A percentile compares a stretch with the other conserved stretches of the same genome.
These are phyloP conservation scores for Trogon melanurus DNA, from an alignment of 2,113 vertebrate species.

Conservation along the genomic window DNA sequence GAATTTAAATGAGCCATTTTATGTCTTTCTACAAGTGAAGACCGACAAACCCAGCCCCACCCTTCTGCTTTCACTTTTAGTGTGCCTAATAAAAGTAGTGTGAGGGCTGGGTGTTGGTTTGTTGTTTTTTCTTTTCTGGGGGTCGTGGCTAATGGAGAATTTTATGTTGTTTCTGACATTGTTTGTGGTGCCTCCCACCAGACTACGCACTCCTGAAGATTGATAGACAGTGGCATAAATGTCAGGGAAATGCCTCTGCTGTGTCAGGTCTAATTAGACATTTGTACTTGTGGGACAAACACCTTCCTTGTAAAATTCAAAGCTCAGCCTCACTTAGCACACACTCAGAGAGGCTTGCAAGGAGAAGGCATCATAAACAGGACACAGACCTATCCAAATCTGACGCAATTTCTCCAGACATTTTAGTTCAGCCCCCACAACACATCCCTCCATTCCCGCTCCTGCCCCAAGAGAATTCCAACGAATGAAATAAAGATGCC, in stretches of 20 bases:
- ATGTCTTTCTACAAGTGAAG: conserved; percentile 83
- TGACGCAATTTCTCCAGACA: not conserved
- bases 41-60: conserved; percentile 77
- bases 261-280: conserved; percentile 80
- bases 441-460: not conserved
- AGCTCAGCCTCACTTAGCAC: not conserved
- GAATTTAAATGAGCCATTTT: conserved; percentile 91
- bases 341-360: not conserved
- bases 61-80: conserved; percentile 80
- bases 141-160: conserved; percentile 75
- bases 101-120: conserved; percentile 18
- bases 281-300: conserved; percentile 71
- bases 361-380: not conserved
- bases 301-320: conserved; percentile 66
- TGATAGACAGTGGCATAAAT: conserved; percentile 77
- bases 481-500: not conserved
- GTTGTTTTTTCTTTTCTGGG: conserved; percentile 62
- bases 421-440: not conserved
- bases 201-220: conserved; percentile 61
- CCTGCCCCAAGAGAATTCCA: not conserved
- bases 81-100: conserved; percentile 78
- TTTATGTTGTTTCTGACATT: conserved; percentile 81
- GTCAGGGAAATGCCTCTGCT: conserved; percentile 74
- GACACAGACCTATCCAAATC: not conserved
- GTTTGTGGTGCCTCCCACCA: conserved; percentile 79